A percentile compares a stretch with the other conserved stretches of the same genome.
Conservation (phyloP, 1,140 invertebrate species). For the Megalonaias nervosa region DNA sequence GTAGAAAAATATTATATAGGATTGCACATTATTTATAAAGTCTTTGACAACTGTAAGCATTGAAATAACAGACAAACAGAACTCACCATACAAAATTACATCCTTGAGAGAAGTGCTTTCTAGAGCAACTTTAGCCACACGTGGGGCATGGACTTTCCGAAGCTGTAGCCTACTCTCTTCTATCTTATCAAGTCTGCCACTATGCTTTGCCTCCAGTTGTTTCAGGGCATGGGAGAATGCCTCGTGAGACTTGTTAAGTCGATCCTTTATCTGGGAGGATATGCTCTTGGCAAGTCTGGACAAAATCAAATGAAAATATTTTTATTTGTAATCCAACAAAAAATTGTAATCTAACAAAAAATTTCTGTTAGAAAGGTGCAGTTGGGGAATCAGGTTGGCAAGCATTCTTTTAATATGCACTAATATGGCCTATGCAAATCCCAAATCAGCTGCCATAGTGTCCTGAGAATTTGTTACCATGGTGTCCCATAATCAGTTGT, state of each 20-base stretch:
- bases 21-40: too few species aligned
- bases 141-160: constrained; percentile 85
- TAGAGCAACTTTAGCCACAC: constrained; percentile 85
- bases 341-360: not conserved
- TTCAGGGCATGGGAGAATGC: constrained; percentile 80
- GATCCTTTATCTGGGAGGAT: constrained; percentile 80
- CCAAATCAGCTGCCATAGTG: too few species aligned
- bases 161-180: constrained; percentile 81
- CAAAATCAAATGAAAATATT: not conserved
- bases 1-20: too few species aligned
- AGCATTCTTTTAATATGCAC: too few species aligned
- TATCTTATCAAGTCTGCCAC: constrained; percentile 83
- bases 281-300: constrained; percentile 83
- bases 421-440: too few species aligned
- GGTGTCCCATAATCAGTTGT: too few species aligned
- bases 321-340: not conserved
- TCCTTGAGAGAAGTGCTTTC: constrained; percentile 90
- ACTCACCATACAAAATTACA: constrained; percentile 78
- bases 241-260: constrained; percentile 80
- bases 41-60: too few species aligned
- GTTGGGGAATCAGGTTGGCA: not conserved
- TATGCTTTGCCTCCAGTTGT: constrained; percentile 81
- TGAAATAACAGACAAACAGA: not conserved
- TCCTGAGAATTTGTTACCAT: too few species aligned
- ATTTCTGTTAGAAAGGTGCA: not conserved